These are phyloP conservation scores for Aphis craccivora DNA, from an alignment of 1,140 invertebrate genomes.

Conservation along the genomic window DNA sequence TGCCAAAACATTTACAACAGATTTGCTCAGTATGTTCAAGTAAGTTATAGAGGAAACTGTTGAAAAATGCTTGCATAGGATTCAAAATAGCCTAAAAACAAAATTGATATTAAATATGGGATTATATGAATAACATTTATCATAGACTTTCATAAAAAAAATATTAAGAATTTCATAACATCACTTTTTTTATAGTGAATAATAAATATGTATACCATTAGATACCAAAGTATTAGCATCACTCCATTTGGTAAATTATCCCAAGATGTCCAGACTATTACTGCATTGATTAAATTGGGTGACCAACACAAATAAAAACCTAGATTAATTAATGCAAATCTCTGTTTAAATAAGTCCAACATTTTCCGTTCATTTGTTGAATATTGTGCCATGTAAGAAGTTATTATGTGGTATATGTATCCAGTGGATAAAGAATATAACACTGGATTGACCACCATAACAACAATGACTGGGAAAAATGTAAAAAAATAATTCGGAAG, in stretches of 20 bases:
- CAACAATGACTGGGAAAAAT: constrained; percentile 74
- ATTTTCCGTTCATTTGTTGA: constrained; percentile 76
- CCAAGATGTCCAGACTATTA: constrained; percentile 80
- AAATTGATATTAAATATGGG: not conserved
- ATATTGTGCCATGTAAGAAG: constrained; percentile 67
- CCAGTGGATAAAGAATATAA: constrained; percentile 73
- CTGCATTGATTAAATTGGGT: constrained; percentile 79
- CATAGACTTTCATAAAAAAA: not conserved
- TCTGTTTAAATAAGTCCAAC: constrained; percentile 66
- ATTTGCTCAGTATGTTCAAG: constrained; percentile 64
- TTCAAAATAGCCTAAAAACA: constrained; percentile 76
- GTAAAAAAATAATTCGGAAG: constrained; percentile 81
- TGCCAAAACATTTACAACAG: not conserved
- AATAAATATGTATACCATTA: constrained; percentile 71
- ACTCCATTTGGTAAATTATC: constrained; percentile 73
- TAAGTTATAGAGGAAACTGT: constrained; percentile 74
- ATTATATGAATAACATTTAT: not conserved
- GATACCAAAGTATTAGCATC: constrained; percentile 78
- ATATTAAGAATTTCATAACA: constrained; percentile 18
- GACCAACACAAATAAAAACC: constrained; percentile 84
- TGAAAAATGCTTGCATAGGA: constrained; percentile 82
- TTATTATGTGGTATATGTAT: constrained; percentile 71
- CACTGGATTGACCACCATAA: constrained; percentile 80
- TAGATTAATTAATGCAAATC: constrained; percentile 76
- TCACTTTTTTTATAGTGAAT: not conserved